A percentile compares a stretch with the other conserved stretches of the same genome.
Evolutionary conservation across 1,140 invertebrate species (phyloP).

Genomic region (Helicoverpa zea): DNA sequence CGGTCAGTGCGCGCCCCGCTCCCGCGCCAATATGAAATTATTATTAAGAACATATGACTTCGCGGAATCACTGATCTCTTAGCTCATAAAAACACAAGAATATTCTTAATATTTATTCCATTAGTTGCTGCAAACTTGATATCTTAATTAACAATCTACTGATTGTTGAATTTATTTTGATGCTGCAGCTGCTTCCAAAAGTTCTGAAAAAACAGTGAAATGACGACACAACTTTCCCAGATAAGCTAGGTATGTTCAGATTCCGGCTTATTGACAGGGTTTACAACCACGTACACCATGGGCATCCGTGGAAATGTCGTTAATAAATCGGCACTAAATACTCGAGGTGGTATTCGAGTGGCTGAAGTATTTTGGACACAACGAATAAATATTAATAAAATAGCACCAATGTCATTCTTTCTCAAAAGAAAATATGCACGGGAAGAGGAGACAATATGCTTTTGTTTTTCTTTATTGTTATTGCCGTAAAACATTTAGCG

Average conservation of each 20-base stretch:
- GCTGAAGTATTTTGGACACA: slow-evolving; percentile 73
- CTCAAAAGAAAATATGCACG: slow-evolving; percentile 77
- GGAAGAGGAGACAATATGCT: slow-evolving; percentile 81
- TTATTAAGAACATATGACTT: slow-evolving; percentile 76
- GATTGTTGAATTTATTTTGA: neutral
- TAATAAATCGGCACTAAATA: slow-evolving; percentile 69
- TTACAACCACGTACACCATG: slow-evolving; percentile 48
- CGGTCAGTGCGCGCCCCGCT: slow-evolving; percentile 62
- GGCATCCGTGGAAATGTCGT: slow-evolving; percentile 55
- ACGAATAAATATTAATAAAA: slow-evolving; percentile 84
- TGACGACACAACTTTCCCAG: slow-evolving; percentile 18
- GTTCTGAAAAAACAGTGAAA: neutral
- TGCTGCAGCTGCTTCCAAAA: too few species aligned
- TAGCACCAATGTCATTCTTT: slow-evolving; percentile 78
- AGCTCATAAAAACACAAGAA: slow-evolving; percentile 23
- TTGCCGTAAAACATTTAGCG: slow-evolving; percentile 85
- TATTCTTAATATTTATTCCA: slow-evolving; percentile 9
- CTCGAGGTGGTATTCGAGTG: slow-evolving; percentile 60
- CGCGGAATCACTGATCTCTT: slow-evolving; percentile 36
- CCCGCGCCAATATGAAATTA: slow-evolving; percentile 75
- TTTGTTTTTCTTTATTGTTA: slow-evolving; percentile 86
- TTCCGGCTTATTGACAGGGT: slow-evolving; percentile 49
- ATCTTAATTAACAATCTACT: slow-evolving; percentile 7
- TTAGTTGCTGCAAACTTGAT: neutral
- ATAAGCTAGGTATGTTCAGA: slow-evolving; percentile 51